Evolutionary conservation across 2,888 invertebrate species (phyloP).

Genomic region (Nemapogon koenigi): DNA sequence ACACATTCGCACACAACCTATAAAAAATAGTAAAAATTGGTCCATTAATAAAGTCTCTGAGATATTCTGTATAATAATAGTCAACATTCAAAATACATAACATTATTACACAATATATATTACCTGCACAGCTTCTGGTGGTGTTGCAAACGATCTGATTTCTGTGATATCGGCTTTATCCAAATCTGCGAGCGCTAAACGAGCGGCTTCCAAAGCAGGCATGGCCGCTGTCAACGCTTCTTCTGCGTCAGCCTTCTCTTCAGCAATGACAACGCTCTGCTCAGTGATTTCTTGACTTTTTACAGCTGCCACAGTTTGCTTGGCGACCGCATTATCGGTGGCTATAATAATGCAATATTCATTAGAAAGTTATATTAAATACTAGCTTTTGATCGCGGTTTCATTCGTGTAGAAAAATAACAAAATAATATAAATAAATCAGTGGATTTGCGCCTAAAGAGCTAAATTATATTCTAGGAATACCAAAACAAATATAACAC

Average conservation of each 20-base stretch:
- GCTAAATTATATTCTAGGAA: no score
- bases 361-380: no score
- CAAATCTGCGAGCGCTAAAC: conserved; percentile 79
- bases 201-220: conserved; percentile 84
- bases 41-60: background rate
- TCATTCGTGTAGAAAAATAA: no score
- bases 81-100: no score
- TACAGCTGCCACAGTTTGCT: conserved; percentile 79
- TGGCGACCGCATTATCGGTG: conserved; percentile 74
- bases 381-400: no score
- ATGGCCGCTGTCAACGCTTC: conserved; percentile 80
- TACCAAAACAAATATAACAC: no score
- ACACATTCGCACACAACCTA: conserved; percentile 87
- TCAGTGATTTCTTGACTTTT: conserved; percentile 85
- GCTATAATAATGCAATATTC: no score
- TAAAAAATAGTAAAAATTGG: background rate
- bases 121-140: conserved; percentile 86
- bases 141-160: conserved; percentile 90
- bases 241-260: conserved; percentile 86
- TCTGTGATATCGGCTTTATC: conserved; percentile 93
- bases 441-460: no score
- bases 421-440: no score
- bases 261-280: conserved; percentile 78
- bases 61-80: background rate
- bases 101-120: conserved; percentile 1